Conservation (phyloP, 2,888 invertebrate genomes). For the Drosophila anceps region DNA sequence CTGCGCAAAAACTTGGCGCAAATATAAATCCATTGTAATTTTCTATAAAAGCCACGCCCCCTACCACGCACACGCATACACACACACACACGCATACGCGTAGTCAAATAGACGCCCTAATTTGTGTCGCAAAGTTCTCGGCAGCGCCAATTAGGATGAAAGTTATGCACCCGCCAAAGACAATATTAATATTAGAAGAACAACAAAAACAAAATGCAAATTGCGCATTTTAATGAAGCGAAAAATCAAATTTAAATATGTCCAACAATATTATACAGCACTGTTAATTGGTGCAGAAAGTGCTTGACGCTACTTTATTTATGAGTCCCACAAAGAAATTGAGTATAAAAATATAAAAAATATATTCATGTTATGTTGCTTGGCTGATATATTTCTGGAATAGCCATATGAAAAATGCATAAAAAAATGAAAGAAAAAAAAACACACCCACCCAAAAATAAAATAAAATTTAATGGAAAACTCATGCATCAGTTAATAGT, state of each 20-base stretch:
- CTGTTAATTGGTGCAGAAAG: conserved; percentile 69
- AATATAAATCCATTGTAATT: conserved; percentile 67
- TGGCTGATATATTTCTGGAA: conserved; percentile 51
- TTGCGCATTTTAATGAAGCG: conserved; percentile 68
- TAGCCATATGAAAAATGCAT: conserved; percentile 53
- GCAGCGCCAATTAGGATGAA: conserved; percentile 66
- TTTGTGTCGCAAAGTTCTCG: conserved; percentile 62
- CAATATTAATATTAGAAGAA: conserved; percentile 45
- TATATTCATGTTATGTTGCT: conserved; percentile 18
- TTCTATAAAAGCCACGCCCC: conserved; percentile 29
- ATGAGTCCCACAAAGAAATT: conserved; percentile 36
- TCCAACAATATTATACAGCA: conserved; percentile 17
- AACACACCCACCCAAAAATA: conserved; percentile 53
- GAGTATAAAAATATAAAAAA: conserved; percentile 9
- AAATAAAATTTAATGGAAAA: conserved; percentile 51
- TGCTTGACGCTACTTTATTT: conserved; percentile 54
- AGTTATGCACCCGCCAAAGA: conserved; percentile 34
- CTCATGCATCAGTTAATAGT: conserved; percentile 48
- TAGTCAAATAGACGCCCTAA: conserved; percentile 31
- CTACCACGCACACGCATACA: neutral
- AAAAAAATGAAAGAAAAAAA: conserved; percentile 56
- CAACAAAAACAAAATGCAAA: conserved; percentile 63
- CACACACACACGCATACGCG: conserved; percentile 2
- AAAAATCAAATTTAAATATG: conserved; percentile 59
- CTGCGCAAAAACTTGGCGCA: conserved; percentile 53